phyloP scores from a whole-genome alignment of 2,113 vertebrate genomes.

The Marcusenius ussheri region DNA sequence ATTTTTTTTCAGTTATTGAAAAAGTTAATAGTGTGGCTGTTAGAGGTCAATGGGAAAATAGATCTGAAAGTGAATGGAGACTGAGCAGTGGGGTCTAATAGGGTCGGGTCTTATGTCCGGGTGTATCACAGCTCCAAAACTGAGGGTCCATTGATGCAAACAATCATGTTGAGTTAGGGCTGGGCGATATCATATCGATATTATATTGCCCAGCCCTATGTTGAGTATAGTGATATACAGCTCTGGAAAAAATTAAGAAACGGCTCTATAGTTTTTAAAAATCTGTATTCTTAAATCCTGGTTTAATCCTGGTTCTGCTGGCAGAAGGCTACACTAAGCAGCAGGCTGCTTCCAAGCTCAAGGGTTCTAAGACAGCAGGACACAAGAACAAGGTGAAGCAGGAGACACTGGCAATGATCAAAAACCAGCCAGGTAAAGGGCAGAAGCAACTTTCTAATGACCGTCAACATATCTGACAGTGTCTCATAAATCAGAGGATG shows the following conservation, averaged over 20 bases:
- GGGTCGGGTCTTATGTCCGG: not conserved
- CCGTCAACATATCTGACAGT: not conserved
- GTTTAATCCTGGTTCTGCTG: not conserved
- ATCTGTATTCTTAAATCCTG: not conserved
- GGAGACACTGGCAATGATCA: not conserved
- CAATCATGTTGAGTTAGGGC: not conserved
- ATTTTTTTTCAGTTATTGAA: not conserved
- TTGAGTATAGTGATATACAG: not conserved
- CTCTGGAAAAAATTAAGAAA: not conserved
- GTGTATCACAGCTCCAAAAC: not conserved
- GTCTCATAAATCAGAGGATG: not conserved
- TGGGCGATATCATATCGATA: too few relatives aligned
- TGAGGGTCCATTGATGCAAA: not conserved
- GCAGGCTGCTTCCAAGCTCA: not conserved
- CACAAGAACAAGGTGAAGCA: not conserved
- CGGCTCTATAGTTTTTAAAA: not conserved
- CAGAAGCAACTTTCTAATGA: not conserved
- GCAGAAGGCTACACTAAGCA: not conserved
- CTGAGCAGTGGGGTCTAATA: too few relatives aligned
- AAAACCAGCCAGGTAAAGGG: not conserved
- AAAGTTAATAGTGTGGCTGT: not conserved
- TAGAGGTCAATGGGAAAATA: too few relatives aligned
- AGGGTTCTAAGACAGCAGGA: not conserved
- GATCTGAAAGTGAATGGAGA: too few relatives aligned
- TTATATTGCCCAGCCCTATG: not conserved